These are phyloP conservation scores for Muscicapa striata DNA, from an alignment of 2,797 vertebrate genomes.

Conservation along the genomic window DNA sequence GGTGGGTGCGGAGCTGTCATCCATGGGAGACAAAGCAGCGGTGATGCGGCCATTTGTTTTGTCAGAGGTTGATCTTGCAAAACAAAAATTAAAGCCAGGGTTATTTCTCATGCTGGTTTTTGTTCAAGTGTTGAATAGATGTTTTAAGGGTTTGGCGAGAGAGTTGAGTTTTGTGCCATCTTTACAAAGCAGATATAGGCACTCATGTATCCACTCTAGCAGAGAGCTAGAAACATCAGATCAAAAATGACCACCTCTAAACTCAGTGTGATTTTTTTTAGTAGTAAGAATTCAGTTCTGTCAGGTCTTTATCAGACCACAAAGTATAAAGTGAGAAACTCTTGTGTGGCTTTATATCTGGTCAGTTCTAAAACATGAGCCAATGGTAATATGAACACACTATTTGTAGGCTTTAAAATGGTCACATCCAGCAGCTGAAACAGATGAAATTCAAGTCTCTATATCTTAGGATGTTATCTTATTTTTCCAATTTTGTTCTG, in stretches of 20 bases:
- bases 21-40: background rate
- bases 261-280: background rate
- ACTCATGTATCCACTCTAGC: background rate
- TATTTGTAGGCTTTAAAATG: background rate
- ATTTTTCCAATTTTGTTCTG: conserved; percentile 18
- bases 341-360: background rate
- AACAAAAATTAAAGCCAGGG: background rate
- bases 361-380: background rate
- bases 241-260: background rate
- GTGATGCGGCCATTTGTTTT: background rate
- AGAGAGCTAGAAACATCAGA: background rate
- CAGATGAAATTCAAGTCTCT: background rate
- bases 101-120: background rate
- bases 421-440: background rate
- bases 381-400: rapidly evolving
- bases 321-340: background rate
- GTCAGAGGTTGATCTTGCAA: background rate
- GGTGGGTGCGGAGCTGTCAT: background rate
- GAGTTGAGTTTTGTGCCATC: background rate
- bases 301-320: background rate
- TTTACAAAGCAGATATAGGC: background rate
- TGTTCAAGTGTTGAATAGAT: background rate
- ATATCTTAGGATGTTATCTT: background rate
- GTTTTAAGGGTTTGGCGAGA: rapidly evolving
- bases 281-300: background rate